Percentiles rank a stretch among this genome's conserved stretches.
These are phyloP conservation scores for Saccopteryx leptura DNA, from an alignment of 2,113 vertebrate species.

Conservation along the genomic window DNA sequence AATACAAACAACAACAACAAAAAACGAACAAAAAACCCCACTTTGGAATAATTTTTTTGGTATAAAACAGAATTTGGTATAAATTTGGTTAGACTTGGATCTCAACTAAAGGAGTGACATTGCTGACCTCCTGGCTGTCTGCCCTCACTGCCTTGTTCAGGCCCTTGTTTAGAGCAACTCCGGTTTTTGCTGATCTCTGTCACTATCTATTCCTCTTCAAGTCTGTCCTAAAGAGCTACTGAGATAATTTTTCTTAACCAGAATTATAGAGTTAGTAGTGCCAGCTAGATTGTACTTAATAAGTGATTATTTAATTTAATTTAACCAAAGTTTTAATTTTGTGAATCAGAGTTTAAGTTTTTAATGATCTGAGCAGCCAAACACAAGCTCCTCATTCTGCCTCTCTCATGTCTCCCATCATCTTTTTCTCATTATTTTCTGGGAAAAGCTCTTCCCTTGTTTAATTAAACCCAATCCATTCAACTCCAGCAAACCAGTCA, in stretches of 20 bases:
- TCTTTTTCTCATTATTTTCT: neutral
- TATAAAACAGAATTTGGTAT: conserved; percentile 55
- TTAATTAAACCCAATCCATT: conserved; percentile 14
- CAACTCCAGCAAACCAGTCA: neutral
- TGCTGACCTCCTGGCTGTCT: neutral
- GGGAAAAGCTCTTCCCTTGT: neutral
- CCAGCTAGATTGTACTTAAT: neutral
- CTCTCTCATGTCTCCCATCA: neutral
- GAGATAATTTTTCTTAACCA: conserved; percentile 11
- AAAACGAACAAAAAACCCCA: neutral
- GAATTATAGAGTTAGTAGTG: conserved; percentile 17
- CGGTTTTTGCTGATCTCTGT: conserved; percentile 4
- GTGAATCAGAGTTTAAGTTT: neutral
- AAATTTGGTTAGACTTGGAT: neutral
- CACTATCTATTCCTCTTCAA: neutral
- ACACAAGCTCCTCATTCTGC: neutral
- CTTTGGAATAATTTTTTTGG: neutral
- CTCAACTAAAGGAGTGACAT: neutral
- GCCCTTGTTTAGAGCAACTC: neutral
- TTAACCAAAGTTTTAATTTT: conserved; percentile 25
- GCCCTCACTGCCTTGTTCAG: neutral
- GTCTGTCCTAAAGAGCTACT: neutral
- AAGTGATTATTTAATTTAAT: conserved; percentile 12
- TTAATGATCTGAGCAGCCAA: neutral
- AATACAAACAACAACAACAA: too few relatives aligned